Conservation (phyloP, 2,113 vertebrate species). For the Embiotoca jacksoni region DNA sequence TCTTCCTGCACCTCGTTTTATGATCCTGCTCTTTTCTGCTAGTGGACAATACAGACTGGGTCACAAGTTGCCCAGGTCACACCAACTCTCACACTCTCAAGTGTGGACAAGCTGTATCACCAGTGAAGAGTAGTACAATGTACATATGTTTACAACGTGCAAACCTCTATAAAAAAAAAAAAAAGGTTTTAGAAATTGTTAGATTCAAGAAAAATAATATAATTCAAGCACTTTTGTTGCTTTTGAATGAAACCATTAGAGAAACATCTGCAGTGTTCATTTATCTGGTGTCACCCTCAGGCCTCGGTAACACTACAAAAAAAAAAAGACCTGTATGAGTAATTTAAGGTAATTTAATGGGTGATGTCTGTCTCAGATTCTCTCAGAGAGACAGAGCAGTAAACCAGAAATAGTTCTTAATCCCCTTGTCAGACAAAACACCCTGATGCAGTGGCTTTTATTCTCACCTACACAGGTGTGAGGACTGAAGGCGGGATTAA, state of each 20-base stretch:
- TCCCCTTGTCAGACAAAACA: slow-evolving; percentile 78
- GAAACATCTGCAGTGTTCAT: neutral
- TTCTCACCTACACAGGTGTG: slow-evolving; percentile 72
- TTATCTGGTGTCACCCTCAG: neutral
- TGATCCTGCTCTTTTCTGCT: slow-evolving; percentile 71
- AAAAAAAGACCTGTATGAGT: slow-evolving; percentile 4
- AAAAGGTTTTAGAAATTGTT: neutral
- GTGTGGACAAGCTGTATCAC: neutral
- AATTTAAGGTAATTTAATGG: slow-evolving; percentile 33
- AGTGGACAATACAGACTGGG: slow-evolving; percentile 71
- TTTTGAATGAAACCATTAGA: neutral
- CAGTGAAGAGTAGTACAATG: too few relatives aligned
- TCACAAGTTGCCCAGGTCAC: slow-evolving; percentile 60
- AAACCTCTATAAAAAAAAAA: neutral
- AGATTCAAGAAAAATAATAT: neutral
- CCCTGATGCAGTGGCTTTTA: slow-evolving; percentile 61
- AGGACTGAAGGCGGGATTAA: slow-evolving; percentile 32
- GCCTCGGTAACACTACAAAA: neutral
- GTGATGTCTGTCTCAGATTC: slow-evolving; percentile 41
- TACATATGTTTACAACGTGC: neutral
- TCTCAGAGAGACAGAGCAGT: slow-evolving; percentile 40
- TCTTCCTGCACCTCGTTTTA: slow-evolving; percentile 81
- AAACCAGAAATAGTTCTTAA: slow-evolving; percentile 65
- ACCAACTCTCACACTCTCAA: slow-evolving; percentile 48
- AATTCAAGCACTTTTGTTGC: neutral